Percentiles rank a stretch among this genome's conserved stretches.
Evolutionary conservation across 2,888 invertebrate genomes (phyloP).

Genomic region (Phanerotoma sp.): DNA sequence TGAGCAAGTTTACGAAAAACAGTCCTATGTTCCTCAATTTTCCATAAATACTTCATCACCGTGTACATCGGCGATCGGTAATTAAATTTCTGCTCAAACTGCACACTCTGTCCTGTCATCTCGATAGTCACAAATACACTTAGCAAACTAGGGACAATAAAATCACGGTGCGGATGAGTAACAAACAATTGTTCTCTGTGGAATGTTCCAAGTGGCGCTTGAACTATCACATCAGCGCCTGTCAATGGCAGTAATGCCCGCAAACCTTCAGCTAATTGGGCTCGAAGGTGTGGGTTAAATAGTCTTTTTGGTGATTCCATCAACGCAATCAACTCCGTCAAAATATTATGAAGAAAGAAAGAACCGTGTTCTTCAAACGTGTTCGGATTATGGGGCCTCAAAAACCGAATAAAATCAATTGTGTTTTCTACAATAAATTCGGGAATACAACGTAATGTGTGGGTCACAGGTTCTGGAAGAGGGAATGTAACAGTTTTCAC

Average conservation of each 20-base stretch:
- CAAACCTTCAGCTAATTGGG: constrained; percentile 84
- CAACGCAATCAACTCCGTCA: constrained; percentile 79
- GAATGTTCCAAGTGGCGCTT: constrained; percentile 59
- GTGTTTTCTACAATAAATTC: constrained; percentile 90
- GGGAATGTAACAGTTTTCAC: constrained; percentile 65
- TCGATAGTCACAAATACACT: constrained; percentile 97
- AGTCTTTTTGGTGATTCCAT: constrained; percentile 84
- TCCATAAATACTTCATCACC: constrained; percentile 91
- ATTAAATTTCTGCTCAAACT: constrained; percentile 96
- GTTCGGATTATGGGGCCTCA: constrained; percentile 66
- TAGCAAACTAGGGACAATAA: constrained; percentile 79
- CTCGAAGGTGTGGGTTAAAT: constrained; percentile 90
- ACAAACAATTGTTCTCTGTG: constrained; percentile 75
- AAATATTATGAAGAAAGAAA: constrained; percentile 67
- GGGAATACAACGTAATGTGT: constrained; percentile 79
- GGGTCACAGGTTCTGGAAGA: constrained; percentile 65
- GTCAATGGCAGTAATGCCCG: constrained; percentile 81
- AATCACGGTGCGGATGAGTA: constrained; percentile 70
- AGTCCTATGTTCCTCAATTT: constrained; percentile 72
- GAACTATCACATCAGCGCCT: constrained; percentile 59
- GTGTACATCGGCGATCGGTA: constrained; percentile 94
- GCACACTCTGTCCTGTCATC: constrained; percentile 94
- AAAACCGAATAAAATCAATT: constrained; percentile 76
- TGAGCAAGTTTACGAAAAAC: constrained; percentile 74
- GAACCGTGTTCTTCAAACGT: constrained; percentile 69